A percentile compares a stretch with the other conserved stretches of the same genome.
These are phyloP conservation scores for Dinoponera quadriceps DNA, from an alignment of 1,140 invertebrate species.

Conservation along the genomic window DNA sequence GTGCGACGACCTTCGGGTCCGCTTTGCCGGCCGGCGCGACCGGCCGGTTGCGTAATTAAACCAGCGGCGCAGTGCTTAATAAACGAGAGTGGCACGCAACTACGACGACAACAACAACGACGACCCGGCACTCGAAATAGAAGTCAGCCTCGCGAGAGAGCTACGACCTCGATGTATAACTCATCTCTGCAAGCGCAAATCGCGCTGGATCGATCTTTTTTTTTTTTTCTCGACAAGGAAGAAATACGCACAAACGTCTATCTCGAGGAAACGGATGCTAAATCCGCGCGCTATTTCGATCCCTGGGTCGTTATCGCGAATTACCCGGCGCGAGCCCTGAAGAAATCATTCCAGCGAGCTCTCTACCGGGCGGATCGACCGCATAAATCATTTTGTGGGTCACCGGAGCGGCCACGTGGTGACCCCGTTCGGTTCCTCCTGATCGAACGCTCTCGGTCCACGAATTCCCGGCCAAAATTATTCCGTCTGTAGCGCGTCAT, in stretches of 20 bases:
- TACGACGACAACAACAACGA: constrained; percentile 44
- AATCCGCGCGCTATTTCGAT: constrained; percentile 38
- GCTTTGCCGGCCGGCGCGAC: constrained; percentile 51
- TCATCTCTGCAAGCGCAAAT: constrained; percentile 13
- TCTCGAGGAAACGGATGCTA: not conserved
- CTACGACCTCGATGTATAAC: constrained; percentile 67
- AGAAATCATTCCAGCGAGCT: constrained; percentile 57
- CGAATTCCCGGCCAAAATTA: constrained; percentile 36
- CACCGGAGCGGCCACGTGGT: constrained; percentile 58
- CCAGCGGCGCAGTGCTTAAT: constrained; percentile 63
- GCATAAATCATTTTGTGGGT: constrained; percentile 60
- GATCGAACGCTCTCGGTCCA: constrained; percentile 54
- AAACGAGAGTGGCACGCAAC: constrained; percentile 63
- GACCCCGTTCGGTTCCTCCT: constrained; percentile 48
- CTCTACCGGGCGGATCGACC: constrained; percentile 37
- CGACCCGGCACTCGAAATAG: constrained; percentile 71
- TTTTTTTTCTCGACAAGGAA: not conserved
- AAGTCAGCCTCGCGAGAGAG: constrained; percentile 65
- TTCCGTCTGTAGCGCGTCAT: not conserved
- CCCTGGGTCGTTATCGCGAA: constrained; percentile 38
- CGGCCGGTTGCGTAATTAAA: constrained; percentile 72
- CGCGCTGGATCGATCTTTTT: too few species aligned
- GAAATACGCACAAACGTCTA: not conserved
- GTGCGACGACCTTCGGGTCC: constrained; percentile 69
- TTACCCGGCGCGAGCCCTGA: constrained; percentile 12